These are phyloP conservation scores for Thysanoteuthis rhombus DNA, from an alignment of 2,888 invertebrate genomes.

Conservation along the genomic window DNA sequence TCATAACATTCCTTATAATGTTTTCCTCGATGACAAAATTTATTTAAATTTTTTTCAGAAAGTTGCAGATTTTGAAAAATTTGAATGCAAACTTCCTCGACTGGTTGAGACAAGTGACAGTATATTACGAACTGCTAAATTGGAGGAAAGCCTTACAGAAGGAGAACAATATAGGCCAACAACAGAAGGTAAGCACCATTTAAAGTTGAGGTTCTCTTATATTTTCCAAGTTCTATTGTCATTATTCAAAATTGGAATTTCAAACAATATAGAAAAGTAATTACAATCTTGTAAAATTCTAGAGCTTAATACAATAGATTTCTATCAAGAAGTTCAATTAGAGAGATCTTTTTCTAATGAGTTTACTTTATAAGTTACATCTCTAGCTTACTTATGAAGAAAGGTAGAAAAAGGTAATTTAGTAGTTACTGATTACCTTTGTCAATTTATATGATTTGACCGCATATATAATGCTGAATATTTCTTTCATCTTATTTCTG, in stretches of 20 bases:
- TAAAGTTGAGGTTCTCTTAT: background rate
- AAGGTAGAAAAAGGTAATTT: too few species aligned
- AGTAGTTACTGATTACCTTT: background rate
- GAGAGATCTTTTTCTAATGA: too few species aligned
- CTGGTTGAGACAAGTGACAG: slow-evolving; percentile 50
- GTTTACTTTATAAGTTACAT: too few species aligned
- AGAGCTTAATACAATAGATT: background rate
- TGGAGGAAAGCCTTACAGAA: slow-evolving; percentile 64
- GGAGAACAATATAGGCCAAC: slow-evolving; percentile 54
- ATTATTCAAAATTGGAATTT: too few species aligned
- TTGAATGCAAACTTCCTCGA: slow-evolving; percentile 35
- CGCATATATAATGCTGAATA: background rate
- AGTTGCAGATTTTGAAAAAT: slow-evolving; percentile 43
- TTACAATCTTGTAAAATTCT: background rate
- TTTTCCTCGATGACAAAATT: too few species aligned
- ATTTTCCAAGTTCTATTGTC: background rate
- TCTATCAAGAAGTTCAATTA: background rate
- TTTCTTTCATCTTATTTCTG: too few species aligned
- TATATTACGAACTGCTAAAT: slow-evolving; percentile 59
- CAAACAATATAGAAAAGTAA: background rate
- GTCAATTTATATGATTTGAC: background rate
- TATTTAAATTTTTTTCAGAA: slow-evolving; percentile 39
- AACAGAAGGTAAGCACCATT: slow-evolving; percentile 51
- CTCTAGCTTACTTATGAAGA: background rate
- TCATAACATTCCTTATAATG: too few species aligned